A percentile compares a stretch with the other conserved stretches of the same genome.
phyloP scores from a whole-genome alignment of 2,888 invertebrate species.

The Drosophila meridiana region DNA sequence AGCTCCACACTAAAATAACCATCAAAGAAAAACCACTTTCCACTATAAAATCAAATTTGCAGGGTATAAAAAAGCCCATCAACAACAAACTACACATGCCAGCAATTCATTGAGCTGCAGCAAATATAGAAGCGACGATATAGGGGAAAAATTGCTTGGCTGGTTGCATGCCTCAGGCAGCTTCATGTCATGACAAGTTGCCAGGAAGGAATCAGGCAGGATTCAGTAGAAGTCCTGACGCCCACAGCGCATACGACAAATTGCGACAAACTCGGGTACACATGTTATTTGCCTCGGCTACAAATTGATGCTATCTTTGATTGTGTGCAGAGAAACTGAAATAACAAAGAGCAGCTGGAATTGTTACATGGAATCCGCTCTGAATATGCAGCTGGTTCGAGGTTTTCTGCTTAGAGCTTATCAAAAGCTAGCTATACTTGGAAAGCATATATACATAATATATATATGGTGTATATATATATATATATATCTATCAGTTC shows the following conservation, averaged over 20 bases:
- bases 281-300: not conserved
- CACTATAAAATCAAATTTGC: not conserved
- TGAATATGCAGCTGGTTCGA: constrained; percentile 4
- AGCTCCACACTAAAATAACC: not conserved
- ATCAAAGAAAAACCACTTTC: no score
- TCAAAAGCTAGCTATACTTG: constrained; percentile 10
- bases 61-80: not conserved
- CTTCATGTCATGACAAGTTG: constrained; percentile 45
- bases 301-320: constrained; percentile 19
- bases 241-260: constrained; percentile 15
- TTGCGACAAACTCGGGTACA: constrained; percentile 1
- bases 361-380: constrained; percentile 40
- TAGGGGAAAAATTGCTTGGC: constrained; percentile 25
- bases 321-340: constrained; percentile 48
- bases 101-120: not conserved
- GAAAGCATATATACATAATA: not conserved
- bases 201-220: constrained; percentile 13
- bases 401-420: constrained; percentile 18
- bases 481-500: not conserved
- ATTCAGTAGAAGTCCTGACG: constrained; percentile 24
- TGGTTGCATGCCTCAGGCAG: constrained; percentile 49
- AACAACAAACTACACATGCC: not conserved
- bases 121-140: not conserved
- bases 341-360: constrained; percentile 30
- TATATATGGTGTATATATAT: not conserved